phyloP scores from a whole-genome alignment of 2,888 invertebrate species.

The Conops quadrifasciatus region DNA sequence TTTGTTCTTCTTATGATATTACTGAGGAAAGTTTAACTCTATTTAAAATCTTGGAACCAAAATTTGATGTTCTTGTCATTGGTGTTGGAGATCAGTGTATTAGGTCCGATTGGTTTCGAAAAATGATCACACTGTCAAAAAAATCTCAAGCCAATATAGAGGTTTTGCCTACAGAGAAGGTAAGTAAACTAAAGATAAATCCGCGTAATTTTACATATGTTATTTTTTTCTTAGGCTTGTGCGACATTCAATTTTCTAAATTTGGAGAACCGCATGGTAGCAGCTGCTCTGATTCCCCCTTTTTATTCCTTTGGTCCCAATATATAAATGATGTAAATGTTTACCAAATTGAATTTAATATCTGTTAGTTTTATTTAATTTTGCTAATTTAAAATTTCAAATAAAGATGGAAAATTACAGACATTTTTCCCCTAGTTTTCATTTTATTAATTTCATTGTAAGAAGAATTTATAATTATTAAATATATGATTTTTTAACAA shows the following conservation, averaged over 20 bases:
- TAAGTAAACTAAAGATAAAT: constrained; percentile 36
- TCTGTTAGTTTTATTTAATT: too few relatives aligned
- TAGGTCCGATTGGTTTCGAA: constrained; percentile 62
- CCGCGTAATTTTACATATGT: not conserved
- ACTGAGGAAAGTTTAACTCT: constrained; percentile 79
- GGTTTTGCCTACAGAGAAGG: constrained; percentile 79
- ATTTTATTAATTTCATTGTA: too few relatives aligned
- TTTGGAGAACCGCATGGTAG: constrained; percentile 77
- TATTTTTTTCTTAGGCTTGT: constrained; percentile 70
- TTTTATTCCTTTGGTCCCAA: constrained; percentile 55
- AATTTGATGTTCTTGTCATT: constrained; percentile 79
- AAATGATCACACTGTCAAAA: constrained; percentile 66
- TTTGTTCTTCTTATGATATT: constrained; percentile 72
- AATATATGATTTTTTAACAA: too few relatives aligned
- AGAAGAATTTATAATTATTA: too few relatives aligned
- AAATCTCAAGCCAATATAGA: constrained; percentile 76
- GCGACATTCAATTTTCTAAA: constrained; percentile 92
- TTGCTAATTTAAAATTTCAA: too few relatives aligned
- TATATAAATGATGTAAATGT: too few relatives aligned
- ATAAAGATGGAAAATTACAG: too few relatives aligned
- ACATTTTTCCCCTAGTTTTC: too few relatives aligned
- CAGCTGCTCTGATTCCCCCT: constrained; percentile 77
- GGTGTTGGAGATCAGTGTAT: constrained; percentile 73
- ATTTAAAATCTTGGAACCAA: constrained; percentile 84
- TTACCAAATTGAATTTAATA: too few relatives aligned